Conservation (phyloP, 2,113 vertebrate genomes). For the Hippolais icterina region DNA sequence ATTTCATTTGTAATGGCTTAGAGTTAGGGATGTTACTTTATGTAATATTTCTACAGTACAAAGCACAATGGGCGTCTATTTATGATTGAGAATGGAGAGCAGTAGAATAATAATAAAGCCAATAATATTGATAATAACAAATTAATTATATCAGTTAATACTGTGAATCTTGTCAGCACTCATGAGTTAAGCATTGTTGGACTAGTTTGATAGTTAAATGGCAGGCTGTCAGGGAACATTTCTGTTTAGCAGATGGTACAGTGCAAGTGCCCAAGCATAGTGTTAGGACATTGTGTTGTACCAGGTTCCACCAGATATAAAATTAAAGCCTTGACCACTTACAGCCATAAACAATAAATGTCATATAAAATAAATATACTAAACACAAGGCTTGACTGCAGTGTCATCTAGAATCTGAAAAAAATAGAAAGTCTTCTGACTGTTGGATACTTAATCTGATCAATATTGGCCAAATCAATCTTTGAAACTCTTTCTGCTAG, state of each 20-base stretch:
- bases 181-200: not conserved
- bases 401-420: not conserved
- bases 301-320: not conserved
- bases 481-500: not conserved
- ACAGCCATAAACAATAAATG: not conserved
- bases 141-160: not conserved
- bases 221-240: conserved; percentile 34
- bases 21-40: not conserved
- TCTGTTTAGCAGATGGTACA: conserved; percentile 33
- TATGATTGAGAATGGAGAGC: not conserved
- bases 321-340: conserved; percentile 32
- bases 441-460: not conserved
- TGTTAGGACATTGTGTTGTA: not conserved
- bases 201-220: not conserved
- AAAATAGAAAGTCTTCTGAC: not conserved
- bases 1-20: not conserved
- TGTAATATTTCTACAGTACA: not conserved
- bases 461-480: not conserved
- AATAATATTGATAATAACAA: not conserved
- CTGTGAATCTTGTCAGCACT: not conserved
- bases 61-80: not conserved
- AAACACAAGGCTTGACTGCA: not conserved
- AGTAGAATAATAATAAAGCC: not conserved
- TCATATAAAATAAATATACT: not conserved
- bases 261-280: not conserved